Base-by-base conservation (phyloP, 2,797 vertebrate genomes). In the Crocodylus rhombifer region DNA sequence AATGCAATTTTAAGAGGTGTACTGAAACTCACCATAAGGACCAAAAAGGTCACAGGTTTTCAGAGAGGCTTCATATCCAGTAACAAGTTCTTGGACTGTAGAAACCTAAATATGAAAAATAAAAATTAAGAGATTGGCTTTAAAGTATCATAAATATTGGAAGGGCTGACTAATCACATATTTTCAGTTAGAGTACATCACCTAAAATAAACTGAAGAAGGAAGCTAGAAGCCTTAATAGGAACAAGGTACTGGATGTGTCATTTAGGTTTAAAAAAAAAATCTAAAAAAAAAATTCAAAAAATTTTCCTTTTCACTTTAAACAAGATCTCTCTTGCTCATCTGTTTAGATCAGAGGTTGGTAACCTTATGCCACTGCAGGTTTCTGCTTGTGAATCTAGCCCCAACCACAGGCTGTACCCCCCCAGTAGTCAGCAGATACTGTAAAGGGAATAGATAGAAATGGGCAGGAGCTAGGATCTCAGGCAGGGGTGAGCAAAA, bases 81-180 rank as follows among this genome's bases (percentile, higher is more conserved):
- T 98, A 96, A 98, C 98, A 92, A 98, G 97, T 57, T 98, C 98
- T 92, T 98, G 97, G 86, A 98, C 98, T 89, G 97, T 94, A 94
- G 97, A 97, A 95, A 98, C 97, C 98, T 98, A 92, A 73, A 74
- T 5, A 55, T 25, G 69, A 95, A 96, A 91, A 94, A 80, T 1
- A 51, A 1, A 61, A 16, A 10, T 80, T 28, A 42, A 14, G 63
- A 80, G 3, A 83, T 93, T 58, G 5, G 25, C 23, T 86, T 82
- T 78, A 80, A 51, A 51, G 42, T 65, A 60, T 5, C 60, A 64
- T 60, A 28, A 75, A 51, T 51, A 12, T 26, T 73, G 69, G 23
- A 18, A 55, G 63, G 3, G 36, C 2, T 25, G 14, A 25, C 42
- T 6, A 5, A 18, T 57, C 25, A 58, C 51, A 78, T 12, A 67